These are phyloP conservation scores for Cecidostiba fungosa DNA, from an alignment of 2,888 invertebrate species.

Conservation along the genomic window DNA sequence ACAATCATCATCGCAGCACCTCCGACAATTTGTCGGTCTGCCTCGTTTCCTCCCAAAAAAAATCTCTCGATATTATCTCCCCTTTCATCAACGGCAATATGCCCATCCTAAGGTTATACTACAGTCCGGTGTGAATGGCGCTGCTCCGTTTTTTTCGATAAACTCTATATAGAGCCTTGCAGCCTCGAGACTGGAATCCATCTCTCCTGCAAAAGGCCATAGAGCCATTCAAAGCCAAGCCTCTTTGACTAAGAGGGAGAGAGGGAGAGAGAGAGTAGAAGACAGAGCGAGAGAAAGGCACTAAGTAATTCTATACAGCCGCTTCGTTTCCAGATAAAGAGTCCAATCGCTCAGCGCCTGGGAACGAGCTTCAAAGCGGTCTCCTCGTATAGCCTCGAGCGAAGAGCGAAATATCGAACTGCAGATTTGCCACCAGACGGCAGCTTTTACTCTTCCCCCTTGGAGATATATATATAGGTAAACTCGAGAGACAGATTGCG, in stretches of 20 bases:
- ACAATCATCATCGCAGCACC: too few relatives aligned
- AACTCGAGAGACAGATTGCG: neutral
- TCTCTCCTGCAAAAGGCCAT: conserved; percentile 1
- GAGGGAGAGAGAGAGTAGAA: neutral
- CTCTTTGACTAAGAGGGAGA: conserved; percentile 1
- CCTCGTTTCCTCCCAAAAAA: too few relatives aligned
- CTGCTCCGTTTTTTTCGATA: neutral
- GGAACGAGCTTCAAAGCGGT: neutral
- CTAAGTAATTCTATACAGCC: conserved; percentile 14
- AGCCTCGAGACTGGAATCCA: neutral
- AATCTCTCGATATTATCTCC: neutral
- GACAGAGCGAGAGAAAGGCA: conserved; percentile 2
- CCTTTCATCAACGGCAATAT: neutral
- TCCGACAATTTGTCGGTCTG: too few relatives aligned
- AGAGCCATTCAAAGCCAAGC: neutral
- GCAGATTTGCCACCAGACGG: neutral
- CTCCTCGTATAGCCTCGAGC: neutral
- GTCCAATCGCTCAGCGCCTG: conserved; percentile 15
- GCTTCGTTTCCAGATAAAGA: conserved; percentile 12
- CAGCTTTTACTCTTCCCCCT: neutral
- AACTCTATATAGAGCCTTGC: neutral
- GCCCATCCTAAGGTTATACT: neutral
- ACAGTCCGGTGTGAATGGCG: neutral
- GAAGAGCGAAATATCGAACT: conserved; percentile 3
- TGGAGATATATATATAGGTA: neutral